Evolutionary conservation across 1,140 invertebrate species (phyloP).

Genomic region (Drosophila tropicalis): DNA sequence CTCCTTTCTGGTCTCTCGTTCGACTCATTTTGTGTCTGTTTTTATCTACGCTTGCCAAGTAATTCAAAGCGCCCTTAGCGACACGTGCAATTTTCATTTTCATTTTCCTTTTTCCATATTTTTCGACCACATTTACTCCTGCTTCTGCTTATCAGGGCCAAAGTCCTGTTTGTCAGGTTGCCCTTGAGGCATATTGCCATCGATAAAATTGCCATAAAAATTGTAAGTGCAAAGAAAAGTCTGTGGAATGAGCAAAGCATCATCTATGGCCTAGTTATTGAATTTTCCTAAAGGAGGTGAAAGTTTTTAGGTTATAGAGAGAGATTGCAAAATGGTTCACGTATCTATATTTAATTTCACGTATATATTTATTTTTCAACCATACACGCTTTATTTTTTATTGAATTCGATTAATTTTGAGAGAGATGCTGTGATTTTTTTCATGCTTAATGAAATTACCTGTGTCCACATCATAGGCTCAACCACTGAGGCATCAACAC

Average conservation of each 20-base stretch:
- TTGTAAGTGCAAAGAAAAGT: neutral
- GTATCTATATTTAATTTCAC: neutral
- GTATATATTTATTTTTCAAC: neutral
- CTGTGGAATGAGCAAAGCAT: neutral
- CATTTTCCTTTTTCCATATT: conserved; percentile 31
- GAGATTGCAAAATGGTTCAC: neutral
- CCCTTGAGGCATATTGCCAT: conserved; percentile 23
- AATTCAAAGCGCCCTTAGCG: conserved; percentile 68
- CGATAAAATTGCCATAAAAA: conserved; percentile 52
- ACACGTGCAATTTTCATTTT: conserved; percentile 59
- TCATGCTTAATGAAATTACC: conserved; percentile 49
- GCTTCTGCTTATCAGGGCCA: conserved; percentile 54
- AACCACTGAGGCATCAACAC: conserved; percentile 3
- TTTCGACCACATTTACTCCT: neutral
- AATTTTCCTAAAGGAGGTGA: conserved; percentile 29
- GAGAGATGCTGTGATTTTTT: conserved; percentile 10
- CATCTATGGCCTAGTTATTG: conserved; percentile 35
- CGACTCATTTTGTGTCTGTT: conserved; percentile 20
- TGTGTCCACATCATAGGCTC: conserved; percentile 10
- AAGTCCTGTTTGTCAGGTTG: conserved; percentile 39
- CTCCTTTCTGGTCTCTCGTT: conserved; percentile 38
- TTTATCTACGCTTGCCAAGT: conserved; percentile 54
- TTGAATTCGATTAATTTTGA: conserved; percentile 14
- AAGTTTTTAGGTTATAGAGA: conserved; percentile 35
- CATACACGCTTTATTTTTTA: conserved; percentile 1